These are phyloP conservation scores for Asarcornis scutulata DNA, from an alignment of 2,113 vertebrate species.

Conservation along the genomic window DNA sequence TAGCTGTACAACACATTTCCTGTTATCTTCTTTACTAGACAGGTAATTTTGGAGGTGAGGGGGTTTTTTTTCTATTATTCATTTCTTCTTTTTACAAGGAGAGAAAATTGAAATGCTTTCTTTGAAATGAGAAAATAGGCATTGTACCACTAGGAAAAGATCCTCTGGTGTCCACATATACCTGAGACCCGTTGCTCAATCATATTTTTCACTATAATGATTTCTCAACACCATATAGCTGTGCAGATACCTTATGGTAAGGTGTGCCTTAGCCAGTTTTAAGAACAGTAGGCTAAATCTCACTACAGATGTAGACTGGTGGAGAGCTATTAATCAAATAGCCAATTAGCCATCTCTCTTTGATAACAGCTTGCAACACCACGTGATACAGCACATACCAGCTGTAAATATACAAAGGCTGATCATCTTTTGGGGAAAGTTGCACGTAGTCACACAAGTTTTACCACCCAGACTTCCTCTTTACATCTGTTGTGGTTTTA, in stretches of 20 bases:
- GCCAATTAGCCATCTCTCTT: constrained; percentile 32
- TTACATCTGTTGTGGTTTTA: no score
- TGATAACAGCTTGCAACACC: neutral
- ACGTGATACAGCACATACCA: neutral
- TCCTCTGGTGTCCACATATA: neutral
- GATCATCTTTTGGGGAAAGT: neutral
- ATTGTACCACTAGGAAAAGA: neutral
- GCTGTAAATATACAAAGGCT: neutral
- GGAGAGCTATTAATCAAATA: constrained; percentile 56
- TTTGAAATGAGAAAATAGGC: neutral
- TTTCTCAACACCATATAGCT: neutral
- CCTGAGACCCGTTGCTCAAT: neutral
- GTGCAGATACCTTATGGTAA: neutral
- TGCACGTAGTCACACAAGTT: neutral
- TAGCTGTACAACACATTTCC: neutral
- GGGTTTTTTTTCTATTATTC: neutral
- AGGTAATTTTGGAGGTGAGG: neutral
- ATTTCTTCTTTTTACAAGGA: neutral
- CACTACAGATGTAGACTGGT: constrained; percentile 36
- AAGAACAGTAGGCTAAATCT: constrained; percentile 37
- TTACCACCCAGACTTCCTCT: neutral
- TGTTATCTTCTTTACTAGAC: neutral
- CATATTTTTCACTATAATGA: neutral
- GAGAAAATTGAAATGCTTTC: neutral
- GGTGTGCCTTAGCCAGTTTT: neutral